Evolutionary conservation across 2,888 invertebrate species (phyloP).

Genomic region (Arctia plantaginis): DNA sequence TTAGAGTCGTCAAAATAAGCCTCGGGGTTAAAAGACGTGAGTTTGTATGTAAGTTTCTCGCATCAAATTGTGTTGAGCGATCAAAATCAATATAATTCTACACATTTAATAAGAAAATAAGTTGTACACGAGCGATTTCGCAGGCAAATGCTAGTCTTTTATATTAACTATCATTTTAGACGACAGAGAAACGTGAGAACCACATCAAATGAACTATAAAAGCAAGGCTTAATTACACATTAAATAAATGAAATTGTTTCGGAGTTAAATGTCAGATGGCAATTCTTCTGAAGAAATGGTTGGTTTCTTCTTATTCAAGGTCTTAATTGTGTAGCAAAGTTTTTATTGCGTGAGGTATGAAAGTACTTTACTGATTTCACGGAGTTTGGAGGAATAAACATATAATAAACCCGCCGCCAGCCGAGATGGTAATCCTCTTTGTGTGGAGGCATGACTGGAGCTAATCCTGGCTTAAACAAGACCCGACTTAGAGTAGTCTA

Average conservation of each 20-base stretch:
- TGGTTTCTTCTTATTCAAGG: neutral
- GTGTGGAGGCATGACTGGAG: neutral
- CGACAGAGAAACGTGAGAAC: no score
- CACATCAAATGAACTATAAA: no score
- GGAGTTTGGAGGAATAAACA: neutral
- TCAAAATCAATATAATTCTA: no score
- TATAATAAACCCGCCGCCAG: neutral
- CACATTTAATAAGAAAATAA: no score
- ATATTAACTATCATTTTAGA: no score
- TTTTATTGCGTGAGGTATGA: neutral
- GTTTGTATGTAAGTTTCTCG: no score
- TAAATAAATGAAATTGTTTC: neutral
- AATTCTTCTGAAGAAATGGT: neutral
- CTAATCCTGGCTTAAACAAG: neutral
- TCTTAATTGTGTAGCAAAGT: neutral
- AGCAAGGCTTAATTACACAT: neutral
- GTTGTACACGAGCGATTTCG: no score
- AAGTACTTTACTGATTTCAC: neutral
- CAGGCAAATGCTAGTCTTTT: no score
- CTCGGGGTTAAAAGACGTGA: no score
- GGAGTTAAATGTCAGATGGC: neutral
- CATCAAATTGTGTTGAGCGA: no score
- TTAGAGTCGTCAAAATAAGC: no score
- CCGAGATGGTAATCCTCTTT: neutral
- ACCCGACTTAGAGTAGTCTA: neutral